A percentile compares a stretch with the other conserved stretches of the same genome.
These are phyloP conservation scores for Drosophila buzzatii DNA, from an alignment of 2,888 invertebrate species.

Conservation along the genomic window DNA sequence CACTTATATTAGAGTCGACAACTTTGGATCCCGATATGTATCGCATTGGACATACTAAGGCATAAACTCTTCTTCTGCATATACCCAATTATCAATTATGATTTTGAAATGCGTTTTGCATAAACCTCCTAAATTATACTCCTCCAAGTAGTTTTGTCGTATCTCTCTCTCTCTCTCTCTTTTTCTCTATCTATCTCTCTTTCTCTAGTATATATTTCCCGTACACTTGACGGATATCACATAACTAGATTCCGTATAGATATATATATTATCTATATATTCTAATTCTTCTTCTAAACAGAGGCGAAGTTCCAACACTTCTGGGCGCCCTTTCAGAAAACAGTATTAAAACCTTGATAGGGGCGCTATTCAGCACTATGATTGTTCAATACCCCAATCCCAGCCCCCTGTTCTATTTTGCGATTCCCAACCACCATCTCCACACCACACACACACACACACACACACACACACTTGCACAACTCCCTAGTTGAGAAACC, in stretches of 20 bases:
- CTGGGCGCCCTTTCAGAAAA: slow-evolving; percentile 69
- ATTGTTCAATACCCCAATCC: slow-evolving; percentile 17
- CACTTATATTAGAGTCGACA: slow-evolving; percentile 88
- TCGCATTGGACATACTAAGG: slow-evolving; percentile 99
- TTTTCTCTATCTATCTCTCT: neutral
- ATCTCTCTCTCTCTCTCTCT: slow-evolving; percentile 11
- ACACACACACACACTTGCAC: slow-evolving; percentile 26
- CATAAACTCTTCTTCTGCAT: slow-evolving; percentile 86
- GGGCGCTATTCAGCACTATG: slow-evolving; percentile 70
- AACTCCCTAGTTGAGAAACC: slow-evolving; percentile 21
- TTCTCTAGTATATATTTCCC: slow-evolving; percentile 38
- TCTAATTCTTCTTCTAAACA: slow-evolving; percentile 18
- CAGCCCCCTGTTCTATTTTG: slow-evolving; percentile 4
- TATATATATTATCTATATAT: slow-evolving; percentile 32
- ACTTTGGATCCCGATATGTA: slow-evolving; percentile 96
- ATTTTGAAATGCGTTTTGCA: slow-evolving; percentile 62
- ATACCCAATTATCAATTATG: slow-evolving; percentile 12
- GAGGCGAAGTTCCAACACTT: slow-evolving; percentile 16
- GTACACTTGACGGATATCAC: slow-evolving; percentile 70
- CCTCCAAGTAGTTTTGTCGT: slow-evolving; percentile 60
- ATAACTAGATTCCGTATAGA: slow-evolving; percentile 69
- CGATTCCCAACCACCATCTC: slow-evolving; percentile 16
- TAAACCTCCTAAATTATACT: slow-evolving; percentile 36
- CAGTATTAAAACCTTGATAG: slow-evolving; percentile 61
- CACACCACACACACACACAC: slow-evolving; percentile 30